These are phyloP conservation scores for Carcharodon carcharias DNA, from an alignment of 2,797 vertebrate genomes.

Conservation along the genomic window DNA sequence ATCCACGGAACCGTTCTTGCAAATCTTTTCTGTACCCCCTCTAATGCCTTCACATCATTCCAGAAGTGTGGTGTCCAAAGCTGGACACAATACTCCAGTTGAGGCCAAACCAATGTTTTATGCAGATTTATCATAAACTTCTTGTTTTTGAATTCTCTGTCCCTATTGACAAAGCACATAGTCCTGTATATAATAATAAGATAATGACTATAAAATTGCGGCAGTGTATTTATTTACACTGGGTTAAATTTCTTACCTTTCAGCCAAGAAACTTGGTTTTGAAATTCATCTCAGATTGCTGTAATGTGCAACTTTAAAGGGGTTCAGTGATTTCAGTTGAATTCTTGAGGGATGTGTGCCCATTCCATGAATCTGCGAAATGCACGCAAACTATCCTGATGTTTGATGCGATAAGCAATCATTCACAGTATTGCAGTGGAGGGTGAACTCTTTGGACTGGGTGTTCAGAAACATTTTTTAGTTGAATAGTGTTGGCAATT, in stretches of 20 bases:
- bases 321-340: neutral
- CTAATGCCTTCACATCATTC: too few relatives aligned
- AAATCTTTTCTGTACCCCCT: too few relatives aligned
- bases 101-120: too few relatives aligned
- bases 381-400: neutral
- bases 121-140: too few relatives aligned
- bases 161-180: too few relatives aligned
- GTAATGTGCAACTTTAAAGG: neutral
- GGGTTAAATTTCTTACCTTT: neutral
- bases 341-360: neutral
- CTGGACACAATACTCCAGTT: too few relatives aligned
- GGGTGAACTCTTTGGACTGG: neutral
- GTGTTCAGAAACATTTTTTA: neutral
- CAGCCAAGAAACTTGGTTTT: neutral
- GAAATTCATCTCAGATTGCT: neutral
- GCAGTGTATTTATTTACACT: neutral
- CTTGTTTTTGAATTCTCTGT: too few relatives aligned
- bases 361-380: neutral
- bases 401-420: neutral
- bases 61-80: too few relatives aligned
- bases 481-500: neutral
- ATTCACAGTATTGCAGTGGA: neutral
- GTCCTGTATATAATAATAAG: too few relatives aligned
- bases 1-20: too few relatives aligned
- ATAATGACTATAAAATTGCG: too few relatives aligned